A percentile compares a stretch with the other conserved stretches of the same genome.
These are phyloP conservation scores for Xiphorhynchus elegans DNA, from an alignment of 2,113 vertebrate genomes.

Conservation along the genomic window DNA sequence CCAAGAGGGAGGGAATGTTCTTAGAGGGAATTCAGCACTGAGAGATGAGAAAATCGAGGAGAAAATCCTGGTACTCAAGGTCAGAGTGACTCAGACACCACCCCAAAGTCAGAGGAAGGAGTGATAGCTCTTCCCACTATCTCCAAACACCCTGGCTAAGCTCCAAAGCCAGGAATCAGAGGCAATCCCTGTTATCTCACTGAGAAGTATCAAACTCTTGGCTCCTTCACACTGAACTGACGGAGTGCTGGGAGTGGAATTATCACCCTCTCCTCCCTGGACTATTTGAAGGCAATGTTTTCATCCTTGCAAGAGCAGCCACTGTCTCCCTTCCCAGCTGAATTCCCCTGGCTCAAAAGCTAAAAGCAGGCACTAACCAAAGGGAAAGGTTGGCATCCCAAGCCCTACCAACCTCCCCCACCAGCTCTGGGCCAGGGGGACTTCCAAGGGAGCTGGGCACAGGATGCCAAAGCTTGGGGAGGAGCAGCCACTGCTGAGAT, in stretches of 20 bases:
- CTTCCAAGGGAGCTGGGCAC: neutral
- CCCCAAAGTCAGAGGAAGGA: neutral
- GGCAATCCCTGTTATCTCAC: neutral
- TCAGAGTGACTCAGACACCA: neutral
- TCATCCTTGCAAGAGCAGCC: neutral
- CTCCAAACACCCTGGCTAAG: neutral
- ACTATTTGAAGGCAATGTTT: neutral
- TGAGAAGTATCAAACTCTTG: neutral
- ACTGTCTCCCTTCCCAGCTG: neutral
- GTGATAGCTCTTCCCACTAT: neutral
- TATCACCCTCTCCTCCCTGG: neutral
- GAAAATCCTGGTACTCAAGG: neutral
- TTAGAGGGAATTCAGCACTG: neutral
- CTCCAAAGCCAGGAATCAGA: neutral
- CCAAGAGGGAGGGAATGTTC: neutral
- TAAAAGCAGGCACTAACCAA: slow-evolving; percentile 11
- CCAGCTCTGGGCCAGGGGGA: neutral
- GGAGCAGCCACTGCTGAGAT: neutral
- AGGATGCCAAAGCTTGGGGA: slow-evolving; percentile 18
- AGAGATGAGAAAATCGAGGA: neutral
- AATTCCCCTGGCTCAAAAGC: neutral
- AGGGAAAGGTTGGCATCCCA: slow-evolving; percentile 17
- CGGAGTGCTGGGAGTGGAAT: neutral
- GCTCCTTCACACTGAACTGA: neutral
- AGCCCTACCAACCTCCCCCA: slow-evolving; percentile 36